These are phyloP conservation scores for Benthosema pterotum DNA, from an alignment of 2,797 vertebrate genomes.

Conservation along the genomic window DNA sequence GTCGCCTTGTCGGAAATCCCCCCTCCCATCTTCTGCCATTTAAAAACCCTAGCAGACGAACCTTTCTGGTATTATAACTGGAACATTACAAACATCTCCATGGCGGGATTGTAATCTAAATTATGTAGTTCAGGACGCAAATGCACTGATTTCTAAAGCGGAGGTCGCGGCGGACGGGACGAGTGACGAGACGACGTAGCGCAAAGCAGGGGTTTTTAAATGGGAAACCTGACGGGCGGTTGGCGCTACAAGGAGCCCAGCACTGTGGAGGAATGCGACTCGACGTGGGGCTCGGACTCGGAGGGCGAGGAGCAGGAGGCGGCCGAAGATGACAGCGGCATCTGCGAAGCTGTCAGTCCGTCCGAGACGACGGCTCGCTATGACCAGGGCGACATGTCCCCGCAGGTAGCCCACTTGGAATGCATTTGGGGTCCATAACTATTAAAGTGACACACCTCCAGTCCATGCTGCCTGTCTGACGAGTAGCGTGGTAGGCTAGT, in stretches of 20 bases:
- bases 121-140: constrained; percentile 51
- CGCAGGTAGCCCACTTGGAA: constrained; percentile 59
- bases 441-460: too few relatives aligned
- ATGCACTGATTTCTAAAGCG: too few relatives aligned
- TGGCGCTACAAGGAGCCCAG: constrained; percentile 93
- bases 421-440: not conserved
- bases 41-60: constrained; percentile 44
- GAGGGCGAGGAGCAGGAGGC: constrained; percentile 79
- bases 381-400: constrained; percentile 54
- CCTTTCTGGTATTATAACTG: too few relatives aligned
- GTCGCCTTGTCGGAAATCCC: constrained; percentile 63
- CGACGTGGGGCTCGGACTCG: constrained; percentile 95
- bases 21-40: constrained; percentile 54
- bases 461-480: too few relatives aligned
- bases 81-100: too few relatives aligned
- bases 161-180: not conserved
- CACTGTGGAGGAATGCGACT: constrained; percentile 96
- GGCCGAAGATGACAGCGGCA: constrained; percentile 72
- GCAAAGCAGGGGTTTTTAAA: constrained; percentile 63
- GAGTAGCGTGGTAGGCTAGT: too few relatives aligned
- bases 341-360: constrained; percentile 69
- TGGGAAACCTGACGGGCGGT: constrained; percentile 92
- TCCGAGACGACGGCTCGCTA: constrained; percentile 64
- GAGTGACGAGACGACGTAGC: constrained; percentile 29
- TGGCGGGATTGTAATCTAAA: not conserved